Base-by-base conservation (phyloP, 2,888 invertebrate genomes). In the Listrodromus nycthemerus region DNA sequence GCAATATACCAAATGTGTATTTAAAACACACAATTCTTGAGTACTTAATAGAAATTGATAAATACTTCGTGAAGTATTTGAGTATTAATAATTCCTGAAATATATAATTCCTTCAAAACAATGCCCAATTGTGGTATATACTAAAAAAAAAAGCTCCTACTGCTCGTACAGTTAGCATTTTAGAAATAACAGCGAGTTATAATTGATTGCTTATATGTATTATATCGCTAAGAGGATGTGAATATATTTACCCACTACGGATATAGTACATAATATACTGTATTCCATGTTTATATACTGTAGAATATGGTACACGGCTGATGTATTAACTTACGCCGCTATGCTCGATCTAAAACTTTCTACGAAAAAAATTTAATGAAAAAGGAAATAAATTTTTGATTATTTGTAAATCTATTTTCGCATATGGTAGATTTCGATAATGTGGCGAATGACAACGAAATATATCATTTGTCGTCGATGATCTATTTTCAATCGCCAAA, bases 111-210 rank as follows among this genome's bases (percentile, higher is more conserved):
- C 8, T 37, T 10, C 10, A 37, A 37, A 10, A 37, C 10, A 37
- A 7, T 10, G 37, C 10, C 37, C 37, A 37, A 1, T 10, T 37
- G 2, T 37, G 37, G 8, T 37, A 37, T 37, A 37, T 10, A 37
- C 8, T 1, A 77, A 41, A 55, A 41, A 66, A 65, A 81, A 50
- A 41, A 61, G 58, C 21, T 10, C 21, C 13, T 55, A 69, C 41
- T 63, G 77, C 33, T 48, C 8, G 52, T 78, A 55, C 65, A 61
- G 74, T 85, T 65, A 76, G 74, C 70, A 69, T 81, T 76, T 78
- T 76, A 66, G 81, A 69, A 61, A 80, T 84, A 77, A 84, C 84
- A 86, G 45, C 77, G 80, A 61, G 70, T 80, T 61, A 61, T 27
- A 84, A 37, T 13, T 21, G 65, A 65, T 69, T 50, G 65, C 63